These are phyloP conservation scores for Bellardia pandia DNA, from an alignment of 2,888 invertebrate genomes.

Conservation along the genomic window DNA sequence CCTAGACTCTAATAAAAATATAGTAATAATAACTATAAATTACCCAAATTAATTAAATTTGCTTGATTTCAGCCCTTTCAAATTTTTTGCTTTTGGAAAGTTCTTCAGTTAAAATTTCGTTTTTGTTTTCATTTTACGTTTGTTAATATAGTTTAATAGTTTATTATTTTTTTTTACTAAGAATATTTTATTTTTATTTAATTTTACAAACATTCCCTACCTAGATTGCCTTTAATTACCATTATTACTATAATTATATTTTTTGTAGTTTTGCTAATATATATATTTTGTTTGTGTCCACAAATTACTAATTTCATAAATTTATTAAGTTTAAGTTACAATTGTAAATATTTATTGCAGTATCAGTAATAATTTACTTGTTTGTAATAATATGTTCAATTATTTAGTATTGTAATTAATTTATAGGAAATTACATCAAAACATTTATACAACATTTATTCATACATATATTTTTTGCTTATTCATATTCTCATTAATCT, in stretches of 20 bases:
- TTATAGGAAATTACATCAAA: conserved; percentile 67
- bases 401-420: conserved; percentile 31
- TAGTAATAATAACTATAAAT: too few species aligned
- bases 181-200: conserved; percentile 61
- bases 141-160: conserved; percentile 52
- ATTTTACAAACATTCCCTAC: conserved; percentile 77
- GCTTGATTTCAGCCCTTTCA: too few species aligned
- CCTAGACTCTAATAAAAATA: too few species aligned
- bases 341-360: conserved; percentile 64
- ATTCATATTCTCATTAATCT: not conserved
- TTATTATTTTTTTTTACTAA: conserved; percentile 42
- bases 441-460: conserved; percentile 70
- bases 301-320: conserved; percentile 59
- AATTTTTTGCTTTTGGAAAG: too few species aligned
- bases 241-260: conserved; percentile 57
- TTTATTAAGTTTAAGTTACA: conserved; percentile 43
- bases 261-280: conserved; percentile 40
- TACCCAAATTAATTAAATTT: too few species aligned
- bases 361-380: conserved; percentile 28
- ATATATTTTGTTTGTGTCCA: conserved; percentile 60
- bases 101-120: too few species aligned
- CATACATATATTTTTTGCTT: conserved; percentile 43
- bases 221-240: conserved; percentile 82
- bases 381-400: conserved; percentile 26
- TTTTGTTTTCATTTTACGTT: not conserved